Percentiles rank a stretch among this genome's conserved stretches.
Conservation (phyloP, 2,113 vertebrate species). For the Ranitomeya variabilis region DNA sequence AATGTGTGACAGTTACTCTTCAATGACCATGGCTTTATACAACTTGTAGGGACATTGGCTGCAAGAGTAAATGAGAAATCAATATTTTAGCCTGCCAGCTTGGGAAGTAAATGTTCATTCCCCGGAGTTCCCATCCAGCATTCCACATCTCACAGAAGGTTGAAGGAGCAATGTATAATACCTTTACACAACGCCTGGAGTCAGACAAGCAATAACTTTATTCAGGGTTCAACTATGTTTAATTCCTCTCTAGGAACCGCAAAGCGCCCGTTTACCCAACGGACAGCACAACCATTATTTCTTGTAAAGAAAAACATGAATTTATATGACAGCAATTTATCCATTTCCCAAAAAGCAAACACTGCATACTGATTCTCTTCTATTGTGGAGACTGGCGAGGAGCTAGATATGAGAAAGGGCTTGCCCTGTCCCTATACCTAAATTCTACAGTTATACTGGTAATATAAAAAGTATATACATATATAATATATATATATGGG, state of each 20-base stretch:
- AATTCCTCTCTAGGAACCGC: conserved; percentile 19
- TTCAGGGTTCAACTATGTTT: conserved; percentile 20
- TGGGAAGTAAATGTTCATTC: background rate
- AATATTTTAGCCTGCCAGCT: background rate
- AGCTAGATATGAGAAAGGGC: background rate
- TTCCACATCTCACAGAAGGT: background rate
- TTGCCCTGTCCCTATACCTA: background rate
- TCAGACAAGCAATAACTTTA: conserved; percentile 22
- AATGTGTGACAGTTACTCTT: background rate
- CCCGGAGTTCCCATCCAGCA: background rate
- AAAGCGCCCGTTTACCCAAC: conserved; percentile 25
- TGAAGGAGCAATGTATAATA: conserved; percentile 4
- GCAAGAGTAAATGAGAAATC: background rate
- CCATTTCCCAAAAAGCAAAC: background rate
- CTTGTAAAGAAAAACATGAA: background rate
- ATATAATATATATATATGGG: background rate
- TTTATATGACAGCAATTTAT: conserved; percentile 14
- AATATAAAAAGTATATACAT: background rate
- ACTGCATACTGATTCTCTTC: background rate
- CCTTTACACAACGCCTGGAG: background rate
- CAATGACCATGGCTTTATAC: background rate
- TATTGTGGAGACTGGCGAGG: background rate
- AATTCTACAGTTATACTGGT: background rate
- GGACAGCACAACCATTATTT: conserved; percentile 35
- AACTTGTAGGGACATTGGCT: background rate